These are phyloP conservation scores for Pandemis corylana DNA, from an alignment of 2,888 invertebrate genomes.

Conservation along the genomic window DNA sequence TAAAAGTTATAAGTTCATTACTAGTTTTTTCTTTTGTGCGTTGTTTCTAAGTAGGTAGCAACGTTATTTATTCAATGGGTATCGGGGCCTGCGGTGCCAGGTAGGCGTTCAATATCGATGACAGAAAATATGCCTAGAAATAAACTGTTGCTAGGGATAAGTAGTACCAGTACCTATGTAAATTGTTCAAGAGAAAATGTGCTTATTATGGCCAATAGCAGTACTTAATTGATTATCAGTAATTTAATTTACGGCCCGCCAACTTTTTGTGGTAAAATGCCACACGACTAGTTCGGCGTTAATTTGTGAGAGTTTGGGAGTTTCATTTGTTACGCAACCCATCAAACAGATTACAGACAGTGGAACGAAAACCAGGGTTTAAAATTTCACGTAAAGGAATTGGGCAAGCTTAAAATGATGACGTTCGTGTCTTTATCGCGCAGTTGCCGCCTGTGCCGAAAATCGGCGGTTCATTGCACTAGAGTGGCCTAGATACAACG, in stretches of 20 bases:
- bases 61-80: neutral
- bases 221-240: neutral
- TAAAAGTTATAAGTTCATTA: neutral
- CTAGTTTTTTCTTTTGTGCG: neutral
- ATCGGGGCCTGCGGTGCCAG: neutral
- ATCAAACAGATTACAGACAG: neutral
- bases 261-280: neutral
- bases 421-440: slow-evolving; percentile 43
- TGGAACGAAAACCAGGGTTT: neutral
- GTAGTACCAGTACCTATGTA: too few relatives aligned
- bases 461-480: slow-evolving; percentile 71
- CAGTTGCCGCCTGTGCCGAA: slow-evolving; percentile 51
- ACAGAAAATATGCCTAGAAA: neutral
- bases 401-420: slow-evolving; percentile 22
- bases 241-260: neutral
- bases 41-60: neutral
- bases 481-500: slow-evolving; percentile 70
- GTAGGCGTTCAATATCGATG: slow-evolving; percentile 1
- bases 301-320: neutral
- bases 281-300: neutral
- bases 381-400: neutral
- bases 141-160: neutral
- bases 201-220: neutral
- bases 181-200: neutral
- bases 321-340: neutral